These are phyloP conservation scores for Conus canariensis DNA, from an alignment of 2,888 invertebrate species.

Conservation along the genomic window DNA sequence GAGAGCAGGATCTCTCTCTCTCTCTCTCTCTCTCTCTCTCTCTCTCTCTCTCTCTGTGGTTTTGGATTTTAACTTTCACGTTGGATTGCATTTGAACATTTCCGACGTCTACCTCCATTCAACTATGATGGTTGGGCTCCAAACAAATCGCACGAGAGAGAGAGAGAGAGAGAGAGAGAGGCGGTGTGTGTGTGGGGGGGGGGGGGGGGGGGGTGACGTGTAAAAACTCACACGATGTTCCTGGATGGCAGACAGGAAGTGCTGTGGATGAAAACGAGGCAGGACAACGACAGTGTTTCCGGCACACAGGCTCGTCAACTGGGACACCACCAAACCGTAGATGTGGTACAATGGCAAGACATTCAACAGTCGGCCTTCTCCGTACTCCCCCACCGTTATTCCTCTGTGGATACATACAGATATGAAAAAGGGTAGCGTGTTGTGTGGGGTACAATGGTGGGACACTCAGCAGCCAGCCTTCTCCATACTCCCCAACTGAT, in stretches of 20 bases:
- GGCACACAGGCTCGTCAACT: slow-evolving; percentile 82
- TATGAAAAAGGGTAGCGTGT: neutral
- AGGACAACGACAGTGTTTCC: slow-evolving; percentile 86
- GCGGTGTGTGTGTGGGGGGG: neutral
- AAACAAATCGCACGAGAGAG: too few relatives aligned
- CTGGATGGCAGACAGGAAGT: slow-evolving; percentile 82
- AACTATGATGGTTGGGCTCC: too few relatives aligned
- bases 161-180: neutral
- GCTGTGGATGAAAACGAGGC: slow-evolving; percentile 87
- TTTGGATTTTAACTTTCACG: too few relatives aligned
- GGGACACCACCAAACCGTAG: slow-evolving; percentile 85
- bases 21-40: too few relatives aligned
- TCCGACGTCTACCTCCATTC: too few relatives aligned
- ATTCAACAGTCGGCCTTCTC: slow-evolving; percentile 79
- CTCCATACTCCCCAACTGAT: slow-evolving; percentile 51
- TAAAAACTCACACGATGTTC: neutral
- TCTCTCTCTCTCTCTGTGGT: too few relatives aligned
- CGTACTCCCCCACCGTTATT: slow-evolving; percentile 54
- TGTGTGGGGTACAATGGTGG: slow-evolving; percentile 89
- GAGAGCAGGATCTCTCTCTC: too few relatives aligned
- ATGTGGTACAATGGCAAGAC: slow-evolving; percentile 92
- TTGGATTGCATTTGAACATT: too few relatives aligned
- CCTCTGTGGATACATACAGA: slow-evolving; percentile 46
- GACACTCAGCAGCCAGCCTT: slow-evolving; percentile 81
- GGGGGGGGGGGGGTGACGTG: neutral